Percentiles rank a stretch among this genome's conserved stretches.
Conservation (phyloP, 2,888 invertebrate genomes). For the Brenthis hecate region DNA sequence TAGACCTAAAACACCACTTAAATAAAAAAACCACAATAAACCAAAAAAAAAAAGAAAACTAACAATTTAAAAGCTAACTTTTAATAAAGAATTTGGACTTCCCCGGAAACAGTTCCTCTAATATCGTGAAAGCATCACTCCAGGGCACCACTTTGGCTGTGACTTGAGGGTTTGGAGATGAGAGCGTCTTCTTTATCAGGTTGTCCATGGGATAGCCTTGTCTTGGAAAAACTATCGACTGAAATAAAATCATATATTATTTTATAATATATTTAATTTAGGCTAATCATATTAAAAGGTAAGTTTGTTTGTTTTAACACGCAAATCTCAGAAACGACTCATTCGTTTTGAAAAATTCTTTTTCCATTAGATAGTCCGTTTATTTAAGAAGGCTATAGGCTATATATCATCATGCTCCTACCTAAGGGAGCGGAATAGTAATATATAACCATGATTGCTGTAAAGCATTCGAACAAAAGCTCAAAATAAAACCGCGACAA, state of each 20-base stretch:
- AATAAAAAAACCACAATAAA: not conserved
- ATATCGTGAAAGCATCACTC: slow-evolving; percentile 59
- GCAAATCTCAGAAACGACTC: no score
- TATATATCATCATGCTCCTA: no score
- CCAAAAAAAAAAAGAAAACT: not conserved
- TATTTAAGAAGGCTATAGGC: no score
- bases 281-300: no score
- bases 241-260: slow-evolving; percentile 34
- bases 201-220: slow-evolving; percentile 65
- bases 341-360: no score
- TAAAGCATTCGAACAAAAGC: no score
- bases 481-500: no score
- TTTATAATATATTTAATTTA: no score
- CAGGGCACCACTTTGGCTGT: slow-evolving; percentile 66
- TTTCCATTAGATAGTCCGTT: no score
- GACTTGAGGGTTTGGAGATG: slow-evolving; percentile 53
- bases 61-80: not conserved
- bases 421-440: no score
- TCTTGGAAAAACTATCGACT: slow-evolving; percentile 70
- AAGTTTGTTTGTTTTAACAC: no score
- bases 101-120: slow-evolving; percentile 57
- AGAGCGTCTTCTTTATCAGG: slow-evolving; percentile 58
- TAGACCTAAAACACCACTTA: not conserved
- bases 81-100: slow-evolving; percentile 8
- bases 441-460: no score